Base-by-base conservation (phyloP, 2,888 invertebrate species). In the Deilephila porcellus region DNA sequence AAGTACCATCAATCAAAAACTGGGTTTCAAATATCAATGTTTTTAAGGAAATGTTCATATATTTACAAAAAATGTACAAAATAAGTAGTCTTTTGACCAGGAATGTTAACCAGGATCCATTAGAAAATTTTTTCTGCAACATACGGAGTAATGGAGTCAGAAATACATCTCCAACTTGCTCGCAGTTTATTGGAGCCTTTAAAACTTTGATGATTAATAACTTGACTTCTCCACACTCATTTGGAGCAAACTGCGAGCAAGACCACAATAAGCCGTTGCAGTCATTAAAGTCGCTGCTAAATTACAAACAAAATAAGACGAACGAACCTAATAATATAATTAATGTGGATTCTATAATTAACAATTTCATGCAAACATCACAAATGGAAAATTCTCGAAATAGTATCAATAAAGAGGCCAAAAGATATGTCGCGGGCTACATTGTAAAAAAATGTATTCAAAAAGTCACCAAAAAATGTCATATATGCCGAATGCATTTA, bases 91-190 rank as follows among this genome's bases (percentile, higher is more conserved):
- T 76, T 19, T 73, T 73, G 73, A 60, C 75, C 67, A 60, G 75
- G 19, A 63, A 74, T 25, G 60, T 76, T 2, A 77, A 76, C 25
- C 75, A 76, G 32, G 76, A 77, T 60, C 72, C 76, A 37, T 29
- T 76, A 0, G 76, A 75, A 7, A 76, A 73, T 60, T 75, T 74
- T 19, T 78, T 78, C 72, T 72, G 74, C 17, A 59, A 7, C 0
- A 76, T 78, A 29, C 59, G 74, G 3, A 60, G 60, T 60, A 60
- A 60, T 29, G 60, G 60, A 11, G 60, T 60, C 4, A 8, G 60
- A 4, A 60, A 60, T 29, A 60, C 29, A 8, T 37, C 37, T 8
- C 37, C 37, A 37, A 37, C 37, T 37, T 37, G 37, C 37, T 37
- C 37, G 37, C 37, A 37, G 29, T 60, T 60, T n/a, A 60, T n/a